Base-by-base conservation (phyloP, 2,888 invertebrate species). In the Phalangium opilio region DNA sequence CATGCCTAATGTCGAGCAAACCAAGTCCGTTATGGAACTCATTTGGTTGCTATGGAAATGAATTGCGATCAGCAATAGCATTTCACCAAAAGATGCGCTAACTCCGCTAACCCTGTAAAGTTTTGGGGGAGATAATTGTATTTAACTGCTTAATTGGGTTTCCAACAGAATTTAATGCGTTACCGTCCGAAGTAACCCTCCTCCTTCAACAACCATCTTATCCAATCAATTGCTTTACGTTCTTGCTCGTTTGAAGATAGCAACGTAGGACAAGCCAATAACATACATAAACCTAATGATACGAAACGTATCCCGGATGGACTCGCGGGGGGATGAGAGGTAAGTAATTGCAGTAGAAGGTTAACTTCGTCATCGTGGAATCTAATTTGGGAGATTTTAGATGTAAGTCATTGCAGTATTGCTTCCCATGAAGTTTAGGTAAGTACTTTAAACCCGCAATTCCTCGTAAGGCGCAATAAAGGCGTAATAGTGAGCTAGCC, bases 31-130 rank as follows among this genome's bases (percentile, higher is more conserved):
- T 45, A 96, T 90, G 5, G 91, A 89, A 45, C 81, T 78, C 52
- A 90, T 73, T 67, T 95, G 93, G 62, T 89, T 90, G 57, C 89
- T 85, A 65, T 95, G 95, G 64, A 95, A 95, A 66, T 95, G 93
- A 55, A 95, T 91, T 0, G 95, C 95, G 74, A 95, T 84, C 50
- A 96, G 69, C 0, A 95, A 76, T 44, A 96, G 69, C 86, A 95
- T 89, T 70, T 95, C 93, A 1, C 90, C 91, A 62, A 91, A 87
- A 2, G 90, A 89, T 12, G 60, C 58, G 2, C 81, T 79, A 0
- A 81, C 81, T 0, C 84, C 86, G 41, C 83, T 82, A 27, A 80
- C 81, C 58, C 79, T 80, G 62, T n/a, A 27, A 27, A 27, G 4
- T 7, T 27, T 27, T 27, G 4, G 8, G n/a, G n/a, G 8, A 27